These are phyloP conservation scores for Mesoclemmys tuberculata DNA, from an alignment of 2,113 vertebrate species.

Conservation along the genomic window DNA sequence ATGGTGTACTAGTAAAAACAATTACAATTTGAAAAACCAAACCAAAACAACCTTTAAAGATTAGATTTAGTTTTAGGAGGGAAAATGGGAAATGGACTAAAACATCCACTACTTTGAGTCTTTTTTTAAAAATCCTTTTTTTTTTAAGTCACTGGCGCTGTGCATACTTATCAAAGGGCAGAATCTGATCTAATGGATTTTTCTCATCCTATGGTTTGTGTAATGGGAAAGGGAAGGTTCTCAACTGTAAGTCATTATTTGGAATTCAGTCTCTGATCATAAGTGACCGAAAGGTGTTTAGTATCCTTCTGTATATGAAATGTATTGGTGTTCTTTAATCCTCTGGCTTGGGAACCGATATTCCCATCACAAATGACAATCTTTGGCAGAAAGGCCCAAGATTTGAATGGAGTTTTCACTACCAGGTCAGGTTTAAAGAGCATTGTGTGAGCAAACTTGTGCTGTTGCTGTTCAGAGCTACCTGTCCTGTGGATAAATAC, in stretches of 20 bases:
- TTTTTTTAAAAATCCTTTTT: not conserved
- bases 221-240: not conserved
- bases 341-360: not conserved
- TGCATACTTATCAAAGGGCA: not conserved
- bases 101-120: not conserved
- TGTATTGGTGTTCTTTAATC: not conserved
- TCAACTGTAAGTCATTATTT: not conserved
- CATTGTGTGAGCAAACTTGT: not conserved
- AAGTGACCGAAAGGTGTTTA: not conserved
- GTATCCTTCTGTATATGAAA: conserved; percentile 2
- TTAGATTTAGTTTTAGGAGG: not conserved
- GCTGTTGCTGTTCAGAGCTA: not conserved
- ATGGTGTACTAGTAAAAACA: not conserved
- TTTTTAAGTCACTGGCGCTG: not conserved
- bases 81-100: not conserved
- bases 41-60: not conserved
- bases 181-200: not conserved
- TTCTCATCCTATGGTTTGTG: rapidly evolving
- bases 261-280: conserved; percentile 3
- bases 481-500: not conserved
- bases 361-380: not conserved
- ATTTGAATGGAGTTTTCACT: not conserved
- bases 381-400: not conserved
- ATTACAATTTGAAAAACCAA: not conserved
- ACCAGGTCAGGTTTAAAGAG: not conserved